Conservation (phyloP, 2,113 vertebrate species). For the Myxocyprinus asiaticus region DNA sequence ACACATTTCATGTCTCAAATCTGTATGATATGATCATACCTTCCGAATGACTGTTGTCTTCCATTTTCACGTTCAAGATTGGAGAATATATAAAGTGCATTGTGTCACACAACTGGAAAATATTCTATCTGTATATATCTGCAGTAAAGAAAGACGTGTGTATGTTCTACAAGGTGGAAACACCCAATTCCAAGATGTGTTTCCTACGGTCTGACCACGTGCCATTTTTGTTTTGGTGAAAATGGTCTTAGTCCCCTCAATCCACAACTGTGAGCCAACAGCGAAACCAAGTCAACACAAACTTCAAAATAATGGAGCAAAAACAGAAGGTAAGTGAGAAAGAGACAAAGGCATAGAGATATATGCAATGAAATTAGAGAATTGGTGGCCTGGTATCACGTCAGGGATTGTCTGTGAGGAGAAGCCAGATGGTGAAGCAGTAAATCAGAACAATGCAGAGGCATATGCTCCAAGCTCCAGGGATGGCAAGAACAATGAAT, state of each 20-base stretch:
- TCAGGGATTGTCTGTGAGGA: slow-evolving; percentile 13
- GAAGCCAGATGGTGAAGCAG: slow-evolving; percentile 44
- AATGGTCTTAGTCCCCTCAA: slow-evolving; percentile 3
- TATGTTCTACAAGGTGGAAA: background rate
- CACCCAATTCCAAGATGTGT: background rate
- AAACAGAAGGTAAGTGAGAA: background rate
- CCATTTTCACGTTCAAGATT: slow-evolving; percentile 11
- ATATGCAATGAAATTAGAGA: background rate
- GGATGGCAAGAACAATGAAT: background rate
- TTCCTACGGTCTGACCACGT: slow-evolving; percentile 2
- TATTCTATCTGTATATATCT: too few species aligned
- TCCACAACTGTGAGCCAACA: background rate
- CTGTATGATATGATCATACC: background rate
- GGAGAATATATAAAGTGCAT: background rate
- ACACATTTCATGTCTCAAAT: background rate
- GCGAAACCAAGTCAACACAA: background rate
- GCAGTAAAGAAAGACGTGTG: too few species aligned
- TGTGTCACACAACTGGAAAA: slow-evolving; percentile 1
- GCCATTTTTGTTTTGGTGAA: slow-evolving; percentile 31
- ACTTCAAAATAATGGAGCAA: slow-evolving; percentile 14
- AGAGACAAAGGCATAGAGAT: background rate
- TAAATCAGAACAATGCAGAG: slow-evolving; percentile 18
- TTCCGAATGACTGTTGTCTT: background rate
- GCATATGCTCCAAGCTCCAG: slow-evolving; percentile 12
- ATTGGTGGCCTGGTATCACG: slow-evolving; percentile 21